A percentile compares a stretch with the other conserved stretches of the same genome.
Conservation (phyloP, 2,888 invertebrate species). For the Hetaerina titia region DNA sequence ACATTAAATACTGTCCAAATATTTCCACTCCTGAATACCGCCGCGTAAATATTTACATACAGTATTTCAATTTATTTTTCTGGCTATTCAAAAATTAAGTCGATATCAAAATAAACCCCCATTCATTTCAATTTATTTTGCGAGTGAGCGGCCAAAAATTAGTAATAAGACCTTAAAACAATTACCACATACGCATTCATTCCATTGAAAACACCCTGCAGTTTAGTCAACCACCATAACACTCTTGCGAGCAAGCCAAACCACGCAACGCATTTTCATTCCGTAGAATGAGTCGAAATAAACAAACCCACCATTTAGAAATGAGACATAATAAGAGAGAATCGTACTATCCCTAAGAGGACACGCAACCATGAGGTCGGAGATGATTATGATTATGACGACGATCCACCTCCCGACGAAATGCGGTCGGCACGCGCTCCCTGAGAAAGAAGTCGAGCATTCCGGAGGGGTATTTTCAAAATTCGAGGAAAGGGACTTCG, state of each 20-base stretch:
- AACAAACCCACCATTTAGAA: neutral
- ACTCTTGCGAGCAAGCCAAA: neutral
- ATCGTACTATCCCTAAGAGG: neutral
- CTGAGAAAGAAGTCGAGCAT: neutral
- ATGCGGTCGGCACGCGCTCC: neutral
- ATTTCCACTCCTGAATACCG: neutral
- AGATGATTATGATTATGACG: neutral
- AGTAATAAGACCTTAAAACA: too few species aligned
- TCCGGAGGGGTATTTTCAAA: neutral
- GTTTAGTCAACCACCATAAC: neutral
- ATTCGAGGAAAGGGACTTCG: neutral
- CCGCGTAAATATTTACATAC: neutral
- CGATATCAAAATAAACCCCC: too few species aligned
- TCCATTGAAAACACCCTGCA: neutral
- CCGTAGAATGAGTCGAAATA: neutral
- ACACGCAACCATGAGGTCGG: neutral
- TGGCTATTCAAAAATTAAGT: too few species aligned
- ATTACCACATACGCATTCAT: too few species aligned
- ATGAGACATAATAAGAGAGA: neutral
- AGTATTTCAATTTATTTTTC: too few species aligned
- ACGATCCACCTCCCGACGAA: neutral
- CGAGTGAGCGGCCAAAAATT: too few species aligned
- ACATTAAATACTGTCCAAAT: neutral
- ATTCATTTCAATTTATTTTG: too few species aligned
- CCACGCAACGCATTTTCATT: neutral